Evolutionary conservation across 1,140 invertebrate genomes (phyloP), one percentile per base, ranked within the genome.

Genomic region (Drosophila asahinai): DNA sequence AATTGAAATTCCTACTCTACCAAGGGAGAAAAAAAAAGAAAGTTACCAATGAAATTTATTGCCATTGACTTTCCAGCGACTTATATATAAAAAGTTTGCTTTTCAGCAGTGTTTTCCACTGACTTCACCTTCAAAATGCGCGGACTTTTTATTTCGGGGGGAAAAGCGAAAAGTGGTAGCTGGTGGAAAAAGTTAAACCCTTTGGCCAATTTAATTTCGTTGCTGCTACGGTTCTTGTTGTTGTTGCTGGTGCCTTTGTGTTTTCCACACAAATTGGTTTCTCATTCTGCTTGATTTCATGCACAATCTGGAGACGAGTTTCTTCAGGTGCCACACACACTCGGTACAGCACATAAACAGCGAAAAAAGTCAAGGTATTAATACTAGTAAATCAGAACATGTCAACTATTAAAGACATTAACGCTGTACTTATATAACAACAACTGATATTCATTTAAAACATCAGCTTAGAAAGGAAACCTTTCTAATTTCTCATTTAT

Each of bases 281-380:
- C 84, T 78, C 84, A 83, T 89, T 87, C 84, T 87, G 84, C 81
- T 84, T 87, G 84, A 87, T 89, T 87, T 89, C 84, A 79, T 89
- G 81, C 84, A 81, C 84, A 84, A 89, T 75, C 84, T 89, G 73
- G 57, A 84, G 77, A 84, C 73, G 84, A 71, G 67, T 57, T 89
- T 60, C 65, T 66, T 19, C 73, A 89, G 84, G 73, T 89, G 80
- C 65, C 68, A 80, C 66, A 43, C 45, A 72, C 48, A 59, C 52
- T 9, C 45, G 33, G 58, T 48, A n/a, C 17, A 19, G 51, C n/a
- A n/a, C 12, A 30, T 14, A 25, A 58, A 38, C 47, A 45, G 48
- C 9, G 6, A 3, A 38, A 68, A 27, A 68, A 45, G 40, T 19
- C 1, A 27, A 19, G 22, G 22, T 8, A 22, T 22, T 40, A 38